Conservation (phyloP, 2,888 invertebrate species). For the Alsophila aescularia region DNA sequence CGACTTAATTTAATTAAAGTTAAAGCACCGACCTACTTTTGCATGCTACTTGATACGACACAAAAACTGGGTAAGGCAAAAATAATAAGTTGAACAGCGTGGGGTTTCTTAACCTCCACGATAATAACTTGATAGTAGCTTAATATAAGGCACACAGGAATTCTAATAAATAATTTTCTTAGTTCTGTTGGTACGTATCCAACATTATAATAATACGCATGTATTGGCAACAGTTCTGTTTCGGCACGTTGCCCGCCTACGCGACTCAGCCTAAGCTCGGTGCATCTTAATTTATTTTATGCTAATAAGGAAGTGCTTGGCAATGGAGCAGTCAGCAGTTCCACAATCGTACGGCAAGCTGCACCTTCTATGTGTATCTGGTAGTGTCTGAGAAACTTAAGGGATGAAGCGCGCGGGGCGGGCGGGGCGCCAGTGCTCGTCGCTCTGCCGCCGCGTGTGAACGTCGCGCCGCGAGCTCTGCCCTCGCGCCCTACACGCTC, state of each 20-base stretch:
- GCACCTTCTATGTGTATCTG: conserved; percentile 64
- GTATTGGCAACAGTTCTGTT: conserved; percentile 12
- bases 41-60: background rate
- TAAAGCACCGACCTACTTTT: conserved; percentile 20
- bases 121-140: background rate
- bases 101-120: background rate
- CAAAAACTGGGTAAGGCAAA: background rate
- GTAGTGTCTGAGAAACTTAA: conserved; percentile 52
- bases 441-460: conserved; percentile 72
- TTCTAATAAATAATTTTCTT: no score
- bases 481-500: conserved; percentile 49
- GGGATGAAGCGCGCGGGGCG: conserved; percentile 64
- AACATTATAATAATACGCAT: background rate
- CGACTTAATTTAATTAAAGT: conserved; percentile 20
- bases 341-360: conserved; percentile 53
- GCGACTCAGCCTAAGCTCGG: conserved; percentile 14
- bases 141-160: no score
- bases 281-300: conserved; percentile 77
- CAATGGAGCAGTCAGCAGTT: conserved; percentile 68
- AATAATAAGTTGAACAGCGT: background rate
- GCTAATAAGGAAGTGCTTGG: conserved; percentile 72
- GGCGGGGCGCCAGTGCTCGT: conserved; percentile 73
- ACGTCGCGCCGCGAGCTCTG: conserved; percentile 54
- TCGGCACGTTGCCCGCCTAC: conserved; percentile 7
- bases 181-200: background rate